Percentiles rank a stretch among this genome's conserved stretches.
Evolutionary conservation across 2,797 vertebrate species (phyloP).

Genomic region (Pseudocheirus occidentalis): DNA sequence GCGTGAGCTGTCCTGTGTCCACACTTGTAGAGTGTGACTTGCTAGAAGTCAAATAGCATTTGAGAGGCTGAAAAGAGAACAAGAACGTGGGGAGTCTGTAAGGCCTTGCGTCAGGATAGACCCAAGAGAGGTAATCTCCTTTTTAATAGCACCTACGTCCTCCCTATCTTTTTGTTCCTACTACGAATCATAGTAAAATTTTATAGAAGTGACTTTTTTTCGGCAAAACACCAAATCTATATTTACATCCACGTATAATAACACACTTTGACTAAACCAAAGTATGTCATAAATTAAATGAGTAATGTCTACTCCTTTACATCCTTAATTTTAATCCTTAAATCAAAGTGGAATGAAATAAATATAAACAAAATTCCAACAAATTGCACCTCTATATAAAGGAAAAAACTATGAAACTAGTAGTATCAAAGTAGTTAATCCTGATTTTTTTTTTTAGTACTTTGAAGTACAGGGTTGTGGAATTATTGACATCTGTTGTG

Average conservation of each 20-base stretch:
- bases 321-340: constrained; percentile 84
- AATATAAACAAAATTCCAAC: constrained; percentile 86
- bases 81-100: not conserved
- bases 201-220: not conserved
- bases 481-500: constrained; percentile 56
- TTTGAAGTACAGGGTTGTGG: constrained; percentile 78
- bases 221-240: constrained; percentile 89
- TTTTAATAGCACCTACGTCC: not conserved
- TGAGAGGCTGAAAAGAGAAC: not conserved
- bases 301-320: constrained; percentile 85
- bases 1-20: not conserved
- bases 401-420: constrained; percentile 82
- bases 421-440: constrained; percentile 87
- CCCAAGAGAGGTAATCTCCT: not conserved
- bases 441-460: constrained; percentile 78
- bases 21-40: not conserved
- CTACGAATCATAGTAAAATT: not conserved
- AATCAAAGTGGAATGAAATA: constrained; percentile 89
- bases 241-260: constrained; percentile 88
- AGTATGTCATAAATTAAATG: constrained; percentile 89
- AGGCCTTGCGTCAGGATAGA: no score
- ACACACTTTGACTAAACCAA: constrained; percentile 86
- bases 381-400: constrained; percentile 85
- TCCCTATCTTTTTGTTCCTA: not conserved
- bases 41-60: not conserved